Conservation (phyloP, 2,113 vertebrate species). For the Toxostoma redivivum region DNA sequence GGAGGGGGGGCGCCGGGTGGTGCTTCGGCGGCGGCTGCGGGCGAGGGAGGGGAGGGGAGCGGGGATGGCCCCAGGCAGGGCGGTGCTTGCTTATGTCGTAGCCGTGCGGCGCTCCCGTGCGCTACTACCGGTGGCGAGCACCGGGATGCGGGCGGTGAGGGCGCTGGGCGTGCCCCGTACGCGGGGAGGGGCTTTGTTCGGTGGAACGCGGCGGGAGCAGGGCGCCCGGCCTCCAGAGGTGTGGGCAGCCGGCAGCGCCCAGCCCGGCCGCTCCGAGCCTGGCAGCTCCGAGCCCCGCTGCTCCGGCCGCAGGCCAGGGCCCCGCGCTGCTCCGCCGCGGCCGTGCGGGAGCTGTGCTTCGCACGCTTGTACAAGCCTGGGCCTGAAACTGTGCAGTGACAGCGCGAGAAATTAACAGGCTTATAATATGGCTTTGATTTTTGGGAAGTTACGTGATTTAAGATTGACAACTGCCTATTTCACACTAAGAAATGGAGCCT, state of each 20-base stretch:
- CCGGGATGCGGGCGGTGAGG: neutral
- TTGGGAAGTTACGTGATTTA: accelerated
- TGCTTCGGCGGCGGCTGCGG: no score
- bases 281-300: accelerated
- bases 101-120: neutral
- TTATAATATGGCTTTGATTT: accelerated
- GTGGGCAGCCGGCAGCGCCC: accelerated
- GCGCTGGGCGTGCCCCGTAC: neutral
- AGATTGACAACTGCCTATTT: neutral
- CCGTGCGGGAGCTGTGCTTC: accelerated
- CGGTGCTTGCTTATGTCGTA: no score
- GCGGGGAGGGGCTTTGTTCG: neutral
- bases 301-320: accelerated
- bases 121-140: neutral
- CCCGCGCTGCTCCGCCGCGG: neutral
- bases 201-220: neutral
- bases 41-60: no score
- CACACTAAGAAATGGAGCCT: neutral
- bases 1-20: no score
- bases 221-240: accelerated
- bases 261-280: neutral
- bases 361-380: accelerated
- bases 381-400: accelerated
- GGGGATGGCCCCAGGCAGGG: neutral
- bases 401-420: neutral